These are phyloP conservation scores for Anabas testudineus DNA, from an alignment of 2,797 vertebrate species.

Conservation along the genomic window DNA sequence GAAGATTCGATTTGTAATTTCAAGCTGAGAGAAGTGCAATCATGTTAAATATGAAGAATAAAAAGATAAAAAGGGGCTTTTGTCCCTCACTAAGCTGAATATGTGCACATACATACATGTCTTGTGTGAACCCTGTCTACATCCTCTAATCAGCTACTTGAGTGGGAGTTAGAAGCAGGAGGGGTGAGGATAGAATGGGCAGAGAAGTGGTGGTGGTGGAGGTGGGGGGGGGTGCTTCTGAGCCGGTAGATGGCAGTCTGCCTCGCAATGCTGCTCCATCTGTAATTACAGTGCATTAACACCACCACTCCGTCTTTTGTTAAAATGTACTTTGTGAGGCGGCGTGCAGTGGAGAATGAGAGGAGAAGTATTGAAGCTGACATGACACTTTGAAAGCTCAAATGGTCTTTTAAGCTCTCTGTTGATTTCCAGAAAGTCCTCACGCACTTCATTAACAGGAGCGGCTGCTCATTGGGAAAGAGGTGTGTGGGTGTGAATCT, in stretches of 20 bases:
- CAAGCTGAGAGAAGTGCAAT: not conserved
- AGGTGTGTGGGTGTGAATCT: slow-evolving; percentile 6
- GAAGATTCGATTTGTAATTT: not conserved
- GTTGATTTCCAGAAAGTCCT: slow-evolving; percentile 13
- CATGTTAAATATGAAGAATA: not conserved
- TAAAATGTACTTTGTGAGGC: slow-evolving; percentile 27
- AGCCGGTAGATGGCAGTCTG: slow-evolving; percentile 81
- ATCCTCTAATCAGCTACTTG: slow-evolving; percentile 20
- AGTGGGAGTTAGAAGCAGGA: slow-evolving; percentile 44
- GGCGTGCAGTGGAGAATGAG: slow-evolving; percentile 18
- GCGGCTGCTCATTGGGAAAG: slow-evolving; percentile 1
- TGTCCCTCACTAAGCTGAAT: not conserved
- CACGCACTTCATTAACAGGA: not conserved
- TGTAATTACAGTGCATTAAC: slow-evolving; percentile 56
- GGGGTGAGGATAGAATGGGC: not conserved
- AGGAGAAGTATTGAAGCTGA: slow-evolving; percentile 12
- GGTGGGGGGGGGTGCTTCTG: slow-evolving; percentile 17
- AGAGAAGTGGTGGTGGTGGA: not conserved
- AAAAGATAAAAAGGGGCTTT: too few species aligned
- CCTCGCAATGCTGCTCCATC: slow-evolving; percentile 58
- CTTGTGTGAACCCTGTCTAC: slow-evolving; percentile 15
- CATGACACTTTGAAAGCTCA: slow-evolving; percentile 13
- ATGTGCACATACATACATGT: not conserved
- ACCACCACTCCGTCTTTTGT: slow-evolving; percentile 40
- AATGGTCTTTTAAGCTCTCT: slow-evolving; percentile 23